A percentile compares a stretch with the other conserved stretches of the same genome.
phyloP scores from a whole-genome alignment of 2,797 vertebrate species.

The Crenichthys baileyi region DNA sequence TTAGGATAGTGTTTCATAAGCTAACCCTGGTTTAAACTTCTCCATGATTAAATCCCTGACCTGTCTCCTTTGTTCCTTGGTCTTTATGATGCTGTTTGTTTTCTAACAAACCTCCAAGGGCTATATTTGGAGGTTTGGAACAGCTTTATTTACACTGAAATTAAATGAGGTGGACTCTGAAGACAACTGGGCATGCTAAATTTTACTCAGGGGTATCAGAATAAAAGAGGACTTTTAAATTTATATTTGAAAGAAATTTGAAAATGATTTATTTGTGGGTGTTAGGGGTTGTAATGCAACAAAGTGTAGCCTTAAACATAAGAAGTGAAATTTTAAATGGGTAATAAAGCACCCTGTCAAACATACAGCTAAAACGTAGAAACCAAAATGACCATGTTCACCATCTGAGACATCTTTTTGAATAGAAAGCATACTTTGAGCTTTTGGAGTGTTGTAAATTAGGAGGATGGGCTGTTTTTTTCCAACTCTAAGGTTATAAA shows the following conservation, averaged over 20 bases:
- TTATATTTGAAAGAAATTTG: background rate
- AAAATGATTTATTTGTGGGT: background rate
- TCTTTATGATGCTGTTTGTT: too few species aligned
- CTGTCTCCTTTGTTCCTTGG: too few species aligned
- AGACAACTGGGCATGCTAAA: too few species aligned
- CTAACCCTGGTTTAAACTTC: background rate
- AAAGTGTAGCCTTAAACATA: background rate
- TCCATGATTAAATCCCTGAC: too few species aligned
- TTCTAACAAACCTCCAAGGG: too few species aligned
- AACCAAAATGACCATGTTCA: background rate
- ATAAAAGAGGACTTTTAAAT: too few species aligned
- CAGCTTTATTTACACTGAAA: too few species aligned
- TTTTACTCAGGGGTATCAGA: too few species aligned
- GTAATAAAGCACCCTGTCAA: background rate
- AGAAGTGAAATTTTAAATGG: background rate
- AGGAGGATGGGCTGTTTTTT: background rate
- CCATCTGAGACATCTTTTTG: background rate
- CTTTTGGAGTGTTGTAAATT: background rate
- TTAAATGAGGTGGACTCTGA: too few species aligned
- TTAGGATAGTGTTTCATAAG: background rate
- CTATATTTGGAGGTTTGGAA: too few species aligned
- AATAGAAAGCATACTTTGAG: background rate
- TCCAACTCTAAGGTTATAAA: background rate
- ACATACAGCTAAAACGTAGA: background rate
- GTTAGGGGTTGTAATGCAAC: background rate